Conservation (phyloP, 2,113 vertebrate genomes). For the Eidolon helvum region DNA sequence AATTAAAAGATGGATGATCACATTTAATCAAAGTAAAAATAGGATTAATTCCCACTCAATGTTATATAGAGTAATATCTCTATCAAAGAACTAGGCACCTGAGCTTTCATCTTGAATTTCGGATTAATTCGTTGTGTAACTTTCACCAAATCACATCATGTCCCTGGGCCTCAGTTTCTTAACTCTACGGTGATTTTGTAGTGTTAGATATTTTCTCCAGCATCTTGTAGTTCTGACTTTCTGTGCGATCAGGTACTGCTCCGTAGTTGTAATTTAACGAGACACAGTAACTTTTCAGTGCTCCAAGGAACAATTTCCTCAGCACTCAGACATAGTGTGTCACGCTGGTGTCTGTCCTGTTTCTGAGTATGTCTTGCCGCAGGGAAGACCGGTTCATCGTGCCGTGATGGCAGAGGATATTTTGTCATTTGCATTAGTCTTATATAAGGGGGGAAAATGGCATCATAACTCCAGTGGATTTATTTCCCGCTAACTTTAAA, state of each 20-base stretch:
- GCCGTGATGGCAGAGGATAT: not conserved
- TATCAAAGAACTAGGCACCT: not conserved
- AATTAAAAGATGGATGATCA: not conserved
- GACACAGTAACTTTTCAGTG: conserved; percentile 50
- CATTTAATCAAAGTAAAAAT: not conserved
- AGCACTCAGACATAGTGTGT: conserved; percentile 20
- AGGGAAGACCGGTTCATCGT: not conserved
- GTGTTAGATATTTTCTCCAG: not conserved
- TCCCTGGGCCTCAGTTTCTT: conserved; percentile 20
- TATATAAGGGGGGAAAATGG: conserved; percentile 18
- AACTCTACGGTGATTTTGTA: not conserved
- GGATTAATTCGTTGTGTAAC: not conserved
- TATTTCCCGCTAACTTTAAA: conserved; percentile 64
- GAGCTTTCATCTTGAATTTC: not conserved
- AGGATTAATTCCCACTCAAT: not conserved
- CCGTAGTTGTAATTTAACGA: conserved; percentile 60
- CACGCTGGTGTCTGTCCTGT: conserved; percentile 33
- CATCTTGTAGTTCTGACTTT: not conserved
- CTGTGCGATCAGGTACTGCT: not conserved
- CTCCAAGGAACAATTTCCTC: conserved; percentile 49
- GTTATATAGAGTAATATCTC: not conserved
- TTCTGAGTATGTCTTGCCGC: conserved; percentile 33
- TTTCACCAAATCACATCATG: not conserved
- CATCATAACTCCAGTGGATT: conserved; percentile 47
- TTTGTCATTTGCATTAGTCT: conserved; percentile 56